These are phyloP conservation scores for Urosaurus nigricauda DNA, from an alignment of 2,797 vertebrate genomes.

Conservation along the genomic window DNA sequence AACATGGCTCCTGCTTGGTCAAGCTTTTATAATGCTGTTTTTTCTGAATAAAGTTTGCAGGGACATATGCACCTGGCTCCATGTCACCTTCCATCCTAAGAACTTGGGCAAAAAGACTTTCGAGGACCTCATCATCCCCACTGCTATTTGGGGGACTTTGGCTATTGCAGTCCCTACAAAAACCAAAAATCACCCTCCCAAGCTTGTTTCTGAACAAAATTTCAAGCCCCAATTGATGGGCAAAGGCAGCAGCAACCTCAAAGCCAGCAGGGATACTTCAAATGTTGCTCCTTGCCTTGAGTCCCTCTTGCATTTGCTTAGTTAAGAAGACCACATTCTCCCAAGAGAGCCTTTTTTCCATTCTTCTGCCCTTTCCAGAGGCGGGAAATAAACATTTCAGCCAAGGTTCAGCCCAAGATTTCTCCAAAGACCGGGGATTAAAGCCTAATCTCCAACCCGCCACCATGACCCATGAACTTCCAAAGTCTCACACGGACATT, in stretches of 20 bases:
- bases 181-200: background rate
- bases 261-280: background rate
- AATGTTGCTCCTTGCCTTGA: background rate
- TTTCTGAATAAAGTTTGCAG: too few species aligned
- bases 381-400: conserved; percentile 27
- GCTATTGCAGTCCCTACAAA: background rate
- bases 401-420: conserved; percentile 21
- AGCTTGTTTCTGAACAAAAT: background rate
- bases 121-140: background rate
- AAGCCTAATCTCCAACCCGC: conserved; percentile 10
- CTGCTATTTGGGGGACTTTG: background rate
- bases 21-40: too few species aligned
- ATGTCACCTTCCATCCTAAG: too few species aligned
- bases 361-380: conserved; percentile 23
- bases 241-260: background rate
- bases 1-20: too few species aligned
- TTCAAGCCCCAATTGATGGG: background rate
- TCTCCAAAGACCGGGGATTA: conserved; percentile 28
- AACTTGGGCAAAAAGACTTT: background rate
- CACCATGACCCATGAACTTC: background rate
- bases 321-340: conserved; percentile 31
- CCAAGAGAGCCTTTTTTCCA: background rate
- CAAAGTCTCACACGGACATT: too few species aligned
- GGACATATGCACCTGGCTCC: too few species aligned
- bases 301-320: conserved; percentile 1